Evolutionary conservation across 2,888 invertebrate species (phyloP).

Genomic region (Steinernema carpocapsae): DNA sequence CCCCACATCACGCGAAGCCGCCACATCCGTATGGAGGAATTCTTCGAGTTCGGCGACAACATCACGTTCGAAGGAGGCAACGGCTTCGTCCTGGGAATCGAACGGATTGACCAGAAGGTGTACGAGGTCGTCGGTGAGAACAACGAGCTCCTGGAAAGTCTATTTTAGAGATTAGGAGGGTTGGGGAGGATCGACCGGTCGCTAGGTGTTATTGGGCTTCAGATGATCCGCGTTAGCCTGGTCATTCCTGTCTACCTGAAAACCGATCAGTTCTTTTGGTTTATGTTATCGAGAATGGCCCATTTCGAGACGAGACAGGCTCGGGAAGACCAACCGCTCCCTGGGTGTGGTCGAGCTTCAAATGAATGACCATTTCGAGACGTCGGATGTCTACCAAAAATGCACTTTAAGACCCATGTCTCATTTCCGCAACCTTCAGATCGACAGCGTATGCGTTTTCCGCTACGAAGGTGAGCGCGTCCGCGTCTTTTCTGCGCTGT

Average conservation of each 20-base stretch:
- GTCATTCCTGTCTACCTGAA: too few species aligned
- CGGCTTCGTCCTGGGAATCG: conserved; percentile 14
- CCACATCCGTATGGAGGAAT: conserved; percentile 26
- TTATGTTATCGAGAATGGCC: too few species aligned
- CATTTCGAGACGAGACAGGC: too few species aligned
- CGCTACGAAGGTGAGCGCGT: neutral
- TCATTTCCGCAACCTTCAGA: neutral
- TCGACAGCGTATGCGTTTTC: neutral
- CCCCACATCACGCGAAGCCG: neutral
- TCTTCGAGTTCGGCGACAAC: conserved; percentile 1
- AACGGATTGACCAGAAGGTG: conserved; percentile 6
- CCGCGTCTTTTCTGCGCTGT: neutral
- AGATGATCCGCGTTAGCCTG: too few species aligned
- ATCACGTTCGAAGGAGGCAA: conserved; percentile 16
- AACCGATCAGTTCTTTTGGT: too few species aligned
- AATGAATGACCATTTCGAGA: neutral
- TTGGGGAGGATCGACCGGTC: too few species aligned
- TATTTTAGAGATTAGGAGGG: neutral
- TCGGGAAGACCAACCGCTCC: too few species aligned
- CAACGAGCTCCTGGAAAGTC: neutral
- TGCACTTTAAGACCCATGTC: too few species aligned
- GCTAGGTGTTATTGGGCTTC: too few species aligned
- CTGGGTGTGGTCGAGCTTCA: too few species aligned
- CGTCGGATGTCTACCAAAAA: too few species aligned
- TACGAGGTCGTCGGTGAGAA: neutral